These are phyloP conservation scores for Thecophora atra DNA, from an alignment of 2,888 invertebrate species.

Conservation along the genomic window DNA sequence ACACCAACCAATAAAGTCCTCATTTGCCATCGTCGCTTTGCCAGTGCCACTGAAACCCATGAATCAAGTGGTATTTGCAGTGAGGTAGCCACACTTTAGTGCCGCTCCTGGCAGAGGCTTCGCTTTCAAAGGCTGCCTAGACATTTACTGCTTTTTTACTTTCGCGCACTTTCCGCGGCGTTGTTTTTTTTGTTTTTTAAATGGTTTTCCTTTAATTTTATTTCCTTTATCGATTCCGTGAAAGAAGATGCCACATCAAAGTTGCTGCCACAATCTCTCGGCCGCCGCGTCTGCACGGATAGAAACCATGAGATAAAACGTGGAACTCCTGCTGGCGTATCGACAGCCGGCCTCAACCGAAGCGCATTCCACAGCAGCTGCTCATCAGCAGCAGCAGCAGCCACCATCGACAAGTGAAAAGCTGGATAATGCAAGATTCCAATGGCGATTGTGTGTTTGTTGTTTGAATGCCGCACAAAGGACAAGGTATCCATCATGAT, in stretches of 20 bases:
- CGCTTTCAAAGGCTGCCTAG: neutral
- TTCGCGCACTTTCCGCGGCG: neutral
- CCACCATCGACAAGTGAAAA: slow-evolving; percentile 27
- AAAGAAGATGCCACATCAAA: slow-evolving; percentile 7
- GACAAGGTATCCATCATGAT: slow-evolving; percentile 52
- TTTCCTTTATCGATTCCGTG: neutral
- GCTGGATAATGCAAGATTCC: slow-evolving; percentile 22
- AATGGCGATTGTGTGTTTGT: neutral
- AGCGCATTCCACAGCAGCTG: neutral
- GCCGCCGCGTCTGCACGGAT: neutral
- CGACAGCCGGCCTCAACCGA: neutral
- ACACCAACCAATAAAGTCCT: slow-evolving; percentile 9
- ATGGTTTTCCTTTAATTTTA: neutral
- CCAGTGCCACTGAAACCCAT: slow-evolving; percentile 6
- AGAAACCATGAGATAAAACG: slow-evolving; percentile 12
- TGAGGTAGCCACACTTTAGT: slow-evolving; percentile 29
- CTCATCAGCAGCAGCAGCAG: neutral
- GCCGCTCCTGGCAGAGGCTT: neutral
- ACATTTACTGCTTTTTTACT: slow-evolving; percentile 14
- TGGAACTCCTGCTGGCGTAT: neutral
- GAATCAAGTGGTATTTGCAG: neutral
- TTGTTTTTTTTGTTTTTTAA: neutral
- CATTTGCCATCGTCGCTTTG: neutral
- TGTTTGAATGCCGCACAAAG: slow-evolving; percentile 37
- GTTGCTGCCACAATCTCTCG: neutral